These are phyloP conservation scores for Aurelia aurita complex sp. Pacific DNA, from an alignment of 30 jellyfish, hydroid and myxozoan species.

Conservation along the genomic window DNA sequence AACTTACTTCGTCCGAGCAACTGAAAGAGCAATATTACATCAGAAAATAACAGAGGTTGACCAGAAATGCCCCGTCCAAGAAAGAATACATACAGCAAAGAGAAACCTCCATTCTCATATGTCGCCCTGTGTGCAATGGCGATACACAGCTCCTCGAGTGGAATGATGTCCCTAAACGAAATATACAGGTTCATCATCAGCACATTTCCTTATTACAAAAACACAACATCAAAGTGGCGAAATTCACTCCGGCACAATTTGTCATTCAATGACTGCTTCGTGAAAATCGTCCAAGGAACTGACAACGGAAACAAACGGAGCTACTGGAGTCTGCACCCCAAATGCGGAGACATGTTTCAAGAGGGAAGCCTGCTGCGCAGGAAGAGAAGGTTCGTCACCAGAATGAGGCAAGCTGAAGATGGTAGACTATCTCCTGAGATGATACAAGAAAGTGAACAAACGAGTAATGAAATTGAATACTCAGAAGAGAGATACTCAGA, in stretches of 20 bases:
- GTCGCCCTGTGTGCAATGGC: slow-evolving; percentile 99
- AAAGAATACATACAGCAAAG: slow-evolving; percentile 85
- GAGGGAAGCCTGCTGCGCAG: slow-evolving; percentile 96
- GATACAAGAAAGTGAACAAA: too few relatives aligned
- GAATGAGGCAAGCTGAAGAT: neutral
- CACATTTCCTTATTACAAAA: slow-evolving; percentile 90
- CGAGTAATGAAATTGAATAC: neutral
- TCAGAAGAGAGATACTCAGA: neutral
- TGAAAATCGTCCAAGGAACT: slow-evolving; percentile 81
- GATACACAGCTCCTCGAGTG: slow-evolving; percentile 80
- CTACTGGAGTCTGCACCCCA: slow-evolving; percentile 93
- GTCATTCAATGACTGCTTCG: slow-evolving; percentile 97
- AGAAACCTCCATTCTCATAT: slow-evolving; percentile 94
- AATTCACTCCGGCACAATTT: slow-evolving; percentile 93
- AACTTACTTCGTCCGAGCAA: too few relatives aligned
- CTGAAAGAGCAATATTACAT: too few relatives aligned
- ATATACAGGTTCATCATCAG: slow-evolving; percentile 76
- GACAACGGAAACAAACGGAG: slow-evolving; percentile 91
- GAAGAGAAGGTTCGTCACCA: slow-evolving; percentile 74
- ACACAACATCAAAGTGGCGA: slow-evolving; percentile 83
- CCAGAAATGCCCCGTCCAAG: slow-evolving; percentile 95
- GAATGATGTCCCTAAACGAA: slow-evolving; percentile 93
- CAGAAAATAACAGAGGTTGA: too few relatives aligned
- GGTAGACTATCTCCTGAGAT: neutral
- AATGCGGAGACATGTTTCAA: slow-evolving; percentile 90